phyloP scores from a whole-genome alignment of 2,888 invertebrate species.

The Ochropleura leucogaster region DNA sequence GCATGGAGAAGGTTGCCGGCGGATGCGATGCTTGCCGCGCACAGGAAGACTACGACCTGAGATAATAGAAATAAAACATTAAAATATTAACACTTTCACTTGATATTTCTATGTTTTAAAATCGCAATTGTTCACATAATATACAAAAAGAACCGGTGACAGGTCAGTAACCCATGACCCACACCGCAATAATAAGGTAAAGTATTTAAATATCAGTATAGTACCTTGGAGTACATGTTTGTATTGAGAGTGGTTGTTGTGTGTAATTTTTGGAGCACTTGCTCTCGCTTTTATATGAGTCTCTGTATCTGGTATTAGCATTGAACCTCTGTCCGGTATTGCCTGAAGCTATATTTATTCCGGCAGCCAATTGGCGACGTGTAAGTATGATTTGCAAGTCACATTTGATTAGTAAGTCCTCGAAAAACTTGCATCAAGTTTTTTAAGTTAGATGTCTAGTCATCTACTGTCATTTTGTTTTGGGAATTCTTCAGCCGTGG shows the following conservation, averaged over 20 bases:
- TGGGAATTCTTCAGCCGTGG: background rate
- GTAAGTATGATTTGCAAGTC: slow-evolving; percentile 36
- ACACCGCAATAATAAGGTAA: slow-evolving; percentile 6
- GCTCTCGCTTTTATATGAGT: slow-evolving; percentile 85
- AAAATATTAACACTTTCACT: background rate
- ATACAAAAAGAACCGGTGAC: slow-evolving; percentile 4
- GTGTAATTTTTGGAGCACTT: slow-evolving; percentile 80
- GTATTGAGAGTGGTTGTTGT: slow-evolving; percentile 76
- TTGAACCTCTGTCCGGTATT: slow-evolving; percentile 66
- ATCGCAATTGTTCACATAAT: background rate
- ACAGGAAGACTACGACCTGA: slow-evolving; percentile 89
- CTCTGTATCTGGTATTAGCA: slow-evolving; percentile 79
- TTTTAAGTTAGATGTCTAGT: background rate
- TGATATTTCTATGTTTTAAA: background rate
- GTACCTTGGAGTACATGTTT: slow-evolving; percentile 88
- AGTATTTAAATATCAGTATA: slow-evolving; percentile 29
- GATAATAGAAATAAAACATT: background rate
- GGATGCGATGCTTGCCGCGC: slow-evolving; percentile 90
- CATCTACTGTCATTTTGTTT: background rate
- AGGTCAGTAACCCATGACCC: slow-evolving; percentile 18
- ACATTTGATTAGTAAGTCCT: slow-evolving; percentile 20
- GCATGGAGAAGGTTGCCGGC: slow-evolving; percentile 89
- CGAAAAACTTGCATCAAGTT: slow-evolving; percentile 18
- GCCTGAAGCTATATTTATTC: slow-evolving; percentile 62
- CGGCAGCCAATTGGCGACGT: slow-evolving; percentile 44